Conservation (phyloP, 1,140 invertebrate genomes). For the Hylaeus volcanicus region DNA sequence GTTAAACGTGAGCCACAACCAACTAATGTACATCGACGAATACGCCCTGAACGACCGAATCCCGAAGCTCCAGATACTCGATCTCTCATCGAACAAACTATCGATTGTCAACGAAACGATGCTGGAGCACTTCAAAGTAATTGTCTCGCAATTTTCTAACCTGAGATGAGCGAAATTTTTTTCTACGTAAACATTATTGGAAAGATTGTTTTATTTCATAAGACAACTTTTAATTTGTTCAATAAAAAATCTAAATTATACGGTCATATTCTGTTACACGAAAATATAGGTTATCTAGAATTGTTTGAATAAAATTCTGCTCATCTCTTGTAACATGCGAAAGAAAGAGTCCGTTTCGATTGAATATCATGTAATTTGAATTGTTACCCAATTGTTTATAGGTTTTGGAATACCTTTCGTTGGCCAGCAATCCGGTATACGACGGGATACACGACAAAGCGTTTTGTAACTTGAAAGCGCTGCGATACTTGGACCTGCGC, state of each 20-base stretch:
- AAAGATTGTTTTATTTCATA: no score
- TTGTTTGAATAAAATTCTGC: no score
- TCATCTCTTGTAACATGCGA: not conserved
- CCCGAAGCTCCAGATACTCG: slow-evolving; percentile 72
- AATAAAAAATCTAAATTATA: no score
- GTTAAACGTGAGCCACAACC: slow-evolving; percentile 77
- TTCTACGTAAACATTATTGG: no score
- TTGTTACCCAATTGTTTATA: slow-evolving; percentile 52
- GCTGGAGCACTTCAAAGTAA: slow-evolving; percentile 77
- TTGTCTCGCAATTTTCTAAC: not conserved
- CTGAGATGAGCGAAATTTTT: no score
- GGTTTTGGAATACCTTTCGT: slow-evolving; percentile 72
- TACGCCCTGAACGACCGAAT: slow-evolving; percentile 73
- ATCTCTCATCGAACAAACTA: slow-evolving; percentile 75
- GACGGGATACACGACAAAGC: slow-evolving; percentile 74
- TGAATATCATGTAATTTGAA: not conserved
- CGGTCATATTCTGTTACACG: no score
- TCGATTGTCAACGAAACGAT: slow-evolving; percentile 75
- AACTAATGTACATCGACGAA: slow-evolving; percentile 76
- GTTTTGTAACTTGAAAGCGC: slow-evolving; percentile 66
- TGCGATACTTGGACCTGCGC: slow-evolving; percentile 70
- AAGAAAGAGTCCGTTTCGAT: not conserved
- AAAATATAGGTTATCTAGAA: no score
- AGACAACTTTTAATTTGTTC: no score
- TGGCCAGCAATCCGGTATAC: slow-evolving; percentile 75